A percentile compares a stretch with the other conserved stretches of the same genome.
These are phyloP conservation scores for Clarias macrocephalus DNA, from an alignment of 2,113 vertebrate species.

Conservation along the genomic window DNA sequence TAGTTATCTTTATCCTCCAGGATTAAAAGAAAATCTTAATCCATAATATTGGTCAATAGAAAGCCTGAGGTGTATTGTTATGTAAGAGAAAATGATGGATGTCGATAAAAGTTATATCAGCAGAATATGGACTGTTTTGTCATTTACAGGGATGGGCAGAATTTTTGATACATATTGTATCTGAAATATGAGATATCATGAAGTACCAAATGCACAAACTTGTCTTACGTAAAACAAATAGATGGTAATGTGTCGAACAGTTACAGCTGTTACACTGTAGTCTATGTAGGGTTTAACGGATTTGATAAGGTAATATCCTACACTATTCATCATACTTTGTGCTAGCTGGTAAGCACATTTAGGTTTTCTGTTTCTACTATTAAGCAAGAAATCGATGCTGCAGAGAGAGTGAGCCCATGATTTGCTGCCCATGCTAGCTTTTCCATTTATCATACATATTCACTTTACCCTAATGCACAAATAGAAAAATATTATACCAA, in stretches of 20 bases:
- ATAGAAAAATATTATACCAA: neutral
- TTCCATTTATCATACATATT: neutral
- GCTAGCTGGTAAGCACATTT: neutral
- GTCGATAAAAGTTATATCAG: neutral
- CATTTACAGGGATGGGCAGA: neutral
- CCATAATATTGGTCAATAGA: neutral
- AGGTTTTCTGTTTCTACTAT: neutral
- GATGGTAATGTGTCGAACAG: neutral
- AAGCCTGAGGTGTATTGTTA: neutral
- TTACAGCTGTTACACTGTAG: neutral
- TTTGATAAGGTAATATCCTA: neutral
- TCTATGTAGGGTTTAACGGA: neutral
- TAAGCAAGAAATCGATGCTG: neutral
- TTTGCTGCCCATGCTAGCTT: neutral
- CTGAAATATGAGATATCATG: neutral
- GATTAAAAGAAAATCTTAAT: neutral
- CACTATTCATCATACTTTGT: neutral
- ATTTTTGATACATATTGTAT: neutral
- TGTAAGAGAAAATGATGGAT: neutral
- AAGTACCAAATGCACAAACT: neutral
- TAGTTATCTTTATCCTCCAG: neutral
- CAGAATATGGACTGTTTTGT: neutral
- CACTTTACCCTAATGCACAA: neutral
- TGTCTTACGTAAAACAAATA: neutral
- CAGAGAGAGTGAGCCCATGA: neutral